These are phyloP conservation scores for Tinea pellionella DNA, from an alignment of 2,888 invertebrate genomes.

Conservation along the genomic window DNA sequence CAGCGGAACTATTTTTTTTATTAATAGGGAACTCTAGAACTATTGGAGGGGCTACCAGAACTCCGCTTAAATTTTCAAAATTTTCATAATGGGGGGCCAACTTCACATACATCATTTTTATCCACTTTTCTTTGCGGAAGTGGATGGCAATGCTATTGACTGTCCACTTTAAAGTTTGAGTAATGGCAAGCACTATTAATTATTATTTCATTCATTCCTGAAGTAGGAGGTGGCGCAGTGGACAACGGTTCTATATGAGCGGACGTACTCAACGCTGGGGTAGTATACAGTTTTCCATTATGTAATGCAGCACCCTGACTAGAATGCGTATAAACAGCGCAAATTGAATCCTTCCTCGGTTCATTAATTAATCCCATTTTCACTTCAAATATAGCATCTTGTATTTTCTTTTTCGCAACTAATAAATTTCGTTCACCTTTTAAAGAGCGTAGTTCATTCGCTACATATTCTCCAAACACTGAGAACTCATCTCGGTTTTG, in stretches of 20 bases:
- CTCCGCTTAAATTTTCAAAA: no score
- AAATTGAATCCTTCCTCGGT: conserved; percentile 31
- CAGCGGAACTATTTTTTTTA: no score
- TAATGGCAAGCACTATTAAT: conserved; percentile 54
- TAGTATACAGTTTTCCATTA: conserved; percentile 41
- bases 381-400: conserved; percentile 71
- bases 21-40: no score
- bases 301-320: conserved; percentile 31
- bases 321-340: conserved; percentile 36
- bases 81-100: no score
- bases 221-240: conserved; percentile 38
- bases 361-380: conserved; percentile 69
- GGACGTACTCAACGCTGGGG: conserved; percentile 38
- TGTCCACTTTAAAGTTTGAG: conserved; percentile 55
- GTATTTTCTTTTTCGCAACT: conserved; percentile 70
- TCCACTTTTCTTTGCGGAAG: conserved; percentile 51
- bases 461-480: conserved; percentile 71
- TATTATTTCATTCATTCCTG: conserved; percentile 53
- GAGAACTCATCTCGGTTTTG: conserved; percentile 62
- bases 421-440: conserved; percentile 66
- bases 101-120: no score
- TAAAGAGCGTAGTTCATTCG: conserved; percentile 68
- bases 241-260: conserved; percentile 45
- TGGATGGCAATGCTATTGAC: conserved; percentile 53
- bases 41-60: no score